Percentiles rank a stretch among this genome's conserved stretches.
phyloP scores from a whole-genome alignment of 2,797 vertebrate species.

The Diplodus puntazzo region DNA sequence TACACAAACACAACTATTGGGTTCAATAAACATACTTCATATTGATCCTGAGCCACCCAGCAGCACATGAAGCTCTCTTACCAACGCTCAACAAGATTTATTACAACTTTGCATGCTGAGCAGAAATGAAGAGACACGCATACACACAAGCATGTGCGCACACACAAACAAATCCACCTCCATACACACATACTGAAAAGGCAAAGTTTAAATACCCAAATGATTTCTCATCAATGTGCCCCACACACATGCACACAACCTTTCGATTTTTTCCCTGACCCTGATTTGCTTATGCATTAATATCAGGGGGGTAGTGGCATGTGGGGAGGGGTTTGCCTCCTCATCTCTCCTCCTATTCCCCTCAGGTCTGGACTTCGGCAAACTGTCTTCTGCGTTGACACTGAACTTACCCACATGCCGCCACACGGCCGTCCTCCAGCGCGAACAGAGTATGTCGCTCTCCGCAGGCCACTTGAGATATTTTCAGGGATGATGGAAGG shows the following conservation, averaged over 20 bases:
- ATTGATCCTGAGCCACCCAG: conserved; percentile 74
- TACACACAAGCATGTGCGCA: conserved; percentile 12
- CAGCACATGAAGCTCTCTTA: conserved; percentile 59
- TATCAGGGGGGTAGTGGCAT: conserved; percentile 42
- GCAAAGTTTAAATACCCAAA: conserved; percentile 62
- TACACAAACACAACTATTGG: conserved; percentile 71
- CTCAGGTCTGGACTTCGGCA: conserved; percentile 55
- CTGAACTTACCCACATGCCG: conserved; percentile 90
- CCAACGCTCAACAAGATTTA: conserved; percentile 72
- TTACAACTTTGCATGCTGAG: conserved; percentile 64
- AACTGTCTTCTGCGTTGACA: conserved; percentile 56
- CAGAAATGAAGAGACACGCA: conserved; percentile 53
- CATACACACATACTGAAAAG: conserved; percentile 22
- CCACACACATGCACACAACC: conserved; percentile 45
- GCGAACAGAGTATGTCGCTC: conserved; percentile 82
- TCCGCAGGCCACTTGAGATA: conserved; percentile 85
- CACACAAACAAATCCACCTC: conserved; percentile 13
- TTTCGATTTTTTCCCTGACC: conserved; percentile 52
- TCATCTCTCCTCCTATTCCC: conserved; percentile 68
- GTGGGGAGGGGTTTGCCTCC: conserved; percentile 70
- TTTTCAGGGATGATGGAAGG: conserved; percentile 82
- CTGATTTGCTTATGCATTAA: conserved; percentile 76
- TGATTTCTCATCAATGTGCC: conserved; percentile 61
- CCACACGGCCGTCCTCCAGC: conserved; percentile 82
- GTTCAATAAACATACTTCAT: conserved; percentile 81